Evolutionary conservation across 2,888 invertebrate genomes (phyloP), one percentile per base, ranked within the genome.

Genomic region (Melipona bicolor): DNA sequence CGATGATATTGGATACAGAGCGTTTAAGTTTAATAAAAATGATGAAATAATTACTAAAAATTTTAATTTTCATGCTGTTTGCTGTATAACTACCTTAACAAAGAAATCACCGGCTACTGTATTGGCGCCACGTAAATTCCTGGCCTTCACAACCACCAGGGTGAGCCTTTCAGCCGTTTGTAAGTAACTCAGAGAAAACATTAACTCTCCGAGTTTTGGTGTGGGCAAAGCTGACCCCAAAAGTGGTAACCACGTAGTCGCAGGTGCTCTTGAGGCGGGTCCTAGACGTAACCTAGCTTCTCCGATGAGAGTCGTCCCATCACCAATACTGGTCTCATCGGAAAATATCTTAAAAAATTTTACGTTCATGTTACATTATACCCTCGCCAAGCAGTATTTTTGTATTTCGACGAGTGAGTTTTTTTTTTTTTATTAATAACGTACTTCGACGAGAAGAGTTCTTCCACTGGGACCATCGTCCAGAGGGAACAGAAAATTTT

Each of bases 151-250:
- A 24, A 97, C 95, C 27, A 97, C 97, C 32, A 97, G 96, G 3
- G 97, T 98, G 32, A 98, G 95, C 73, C 97, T 95, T 93, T 97
- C 97, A 15, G 97, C 97, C 5, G 97, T 98, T 27, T 97, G 97
- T 84, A 97, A 95, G 92, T 98, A 98, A 91, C 97, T 97, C 71
- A 98, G 94, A 0, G 97, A 97, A 93, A 98, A 97, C 96, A 97
- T 96, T 32, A 98, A 95, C 93, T 98, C 97, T 13, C 98, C 98
- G 91, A 96, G 96, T 92, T 97, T 96, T 9, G 97, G 93, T 24
- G 88, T 87, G 6, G 92, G 92, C 56, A 91, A 81, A 43, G 90
- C 96, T 15, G 97, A 96, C 91, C 97, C 97, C 0, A 97, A 96
- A 4, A 98, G 95, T 2, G 97, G 96, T 80, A 97, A 95, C 97